Base-by-base conservation (phyloP, 2,888 invertebrate species). In the Acheta domesticus region DNA sequence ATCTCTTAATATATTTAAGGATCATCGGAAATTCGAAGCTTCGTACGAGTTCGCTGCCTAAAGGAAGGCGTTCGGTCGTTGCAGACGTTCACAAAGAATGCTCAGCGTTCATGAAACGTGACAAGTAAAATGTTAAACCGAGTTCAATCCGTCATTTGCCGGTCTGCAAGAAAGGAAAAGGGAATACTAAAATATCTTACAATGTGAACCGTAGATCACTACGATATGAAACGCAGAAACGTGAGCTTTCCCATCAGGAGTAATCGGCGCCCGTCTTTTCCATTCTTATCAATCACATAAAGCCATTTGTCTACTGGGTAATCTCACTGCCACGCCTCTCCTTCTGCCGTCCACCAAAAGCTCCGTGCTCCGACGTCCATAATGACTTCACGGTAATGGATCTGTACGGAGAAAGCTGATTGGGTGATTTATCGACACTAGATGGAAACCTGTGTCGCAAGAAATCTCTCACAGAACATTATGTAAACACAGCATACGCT, bases 151-250 rank as follows among this genome's bases (percentile, higher is more conserved):
- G n/a, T 62, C n/a, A 62, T 62, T 36, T 62, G 62, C 62, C 36
- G 36, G 36, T 36, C 36, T 62, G 62, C n/a, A 62, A 19, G 16
- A 62, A 62, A 62, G 62, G 36, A 36, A 62, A 62, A 62, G 62
- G 62, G 62, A 62, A 62, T 62, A 62, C 62, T 62, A 62, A 62
- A 62, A 62, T 62, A 62, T 62, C 62, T 62, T 62, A 62, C 62
- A n/a, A 62, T n/a, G n/a, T 62, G 14, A 62, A 19, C 62, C 62
- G 62, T 62, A 62, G 16, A 62, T 62, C 62, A 11, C 14, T 14
- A n/a, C 62, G 14, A 19, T 62, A n/a, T 62, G 62, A 14, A 14
- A 62, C 62, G 14, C 16, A 62, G 14, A 62, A 62, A 12, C 12
- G 36, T 36, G 36, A 36, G 36, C 36, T 36, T 36, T 36, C 36